Conservation (phyloP, 2,888 invertebrate genomes). For the Polyommatus iphigenia region DNA sequence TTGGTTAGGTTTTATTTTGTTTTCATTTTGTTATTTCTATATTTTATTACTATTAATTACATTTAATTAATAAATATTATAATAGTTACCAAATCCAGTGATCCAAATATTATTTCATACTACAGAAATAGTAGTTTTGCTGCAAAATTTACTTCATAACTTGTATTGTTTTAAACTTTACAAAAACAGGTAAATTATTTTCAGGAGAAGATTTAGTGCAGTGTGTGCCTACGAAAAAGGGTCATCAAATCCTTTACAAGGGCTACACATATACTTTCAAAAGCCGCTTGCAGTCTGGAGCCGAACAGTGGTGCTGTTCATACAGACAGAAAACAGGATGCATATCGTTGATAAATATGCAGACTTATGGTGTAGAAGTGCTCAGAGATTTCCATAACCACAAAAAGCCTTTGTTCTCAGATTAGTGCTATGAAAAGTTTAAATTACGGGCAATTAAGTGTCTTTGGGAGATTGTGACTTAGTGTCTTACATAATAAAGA, state of each 20-base stretch:
- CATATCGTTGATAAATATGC: conserved; percentile 73
- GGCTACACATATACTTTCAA: conserved; percentile 74
- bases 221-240: conserved; percentile 72
- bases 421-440: conserved; percentile 42
- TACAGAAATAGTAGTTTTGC: background rate
- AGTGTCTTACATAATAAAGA: no score
- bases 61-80: background rate
- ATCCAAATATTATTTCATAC: background rate
- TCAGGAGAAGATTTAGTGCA: conserved; percentile 71
- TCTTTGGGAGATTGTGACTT: background rate
- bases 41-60: background rate
- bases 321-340: conserved; percentile 74
- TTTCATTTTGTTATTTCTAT: background rate
- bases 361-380: conserved; percentile 68
- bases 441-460: background rate
- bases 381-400: conserved; percentile 73
- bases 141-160: background rate
- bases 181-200: conserved; percentile 44
- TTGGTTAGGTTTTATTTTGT: background rate
- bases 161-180: conserved; percentile 13
- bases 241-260: conserved; percentile 70
- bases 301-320: conserved; percentile 73
- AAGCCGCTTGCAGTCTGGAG: conserved; percentile 69
- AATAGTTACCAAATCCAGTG: background rate
- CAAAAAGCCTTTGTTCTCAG: conserved; percentile 70